phyloP scores from a whole-genome alignment of 2,113 vertebrate species.

The Sorex araneus region DNA sequence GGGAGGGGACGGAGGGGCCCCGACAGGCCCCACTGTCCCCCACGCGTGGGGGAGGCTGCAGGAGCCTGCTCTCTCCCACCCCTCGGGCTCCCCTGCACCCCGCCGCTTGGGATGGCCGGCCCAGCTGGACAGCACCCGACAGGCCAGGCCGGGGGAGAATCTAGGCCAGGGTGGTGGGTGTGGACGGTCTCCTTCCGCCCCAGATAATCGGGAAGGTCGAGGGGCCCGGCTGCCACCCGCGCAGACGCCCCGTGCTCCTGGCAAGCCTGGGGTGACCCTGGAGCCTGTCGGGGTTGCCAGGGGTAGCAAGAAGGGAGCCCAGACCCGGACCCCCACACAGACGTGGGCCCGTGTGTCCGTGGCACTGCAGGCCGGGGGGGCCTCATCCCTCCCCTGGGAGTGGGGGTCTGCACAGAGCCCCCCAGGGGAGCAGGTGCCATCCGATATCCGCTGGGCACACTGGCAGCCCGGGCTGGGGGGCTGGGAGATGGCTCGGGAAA shows the following conservation, averaged over 20 bases:
- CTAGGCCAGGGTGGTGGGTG: slow-evolving; percentile 67
- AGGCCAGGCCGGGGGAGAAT: slow-evolving; percentile 82
- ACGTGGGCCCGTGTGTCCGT: background rate
- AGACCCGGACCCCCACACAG: background rate
- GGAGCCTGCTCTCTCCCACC: no score
- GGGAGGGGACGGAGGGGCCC: slow-evolving; percentile 1
- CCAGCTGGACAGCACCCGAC: slow-evolving; percentile 63
- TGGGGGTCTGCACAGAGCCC: slow-evolving; percentile 14
- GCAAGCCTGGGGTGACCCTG: background rate
- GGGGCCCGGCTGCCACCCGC: background rate
- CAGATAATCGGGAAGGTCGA: slow-evolving; percentile 69
- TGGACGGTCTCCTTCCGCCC: slow-evolving; percentile 25
- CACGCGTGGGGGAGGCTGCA: background rate
- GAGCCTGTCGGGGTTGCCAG: background rate
- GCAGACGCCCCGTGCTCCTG: background rate
- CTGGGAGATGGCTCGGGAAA: slow-evolving; percentile 80
- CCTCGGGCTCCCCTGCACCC: background rate
- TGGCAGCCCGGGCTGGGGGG: slow-evolving; percentile 77
- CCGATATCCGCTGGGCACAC: slow-evolving; percentile 84
- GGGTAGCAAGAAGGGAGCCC: background rate
- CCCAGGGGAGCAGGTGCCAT: slow-evolving; percentile 76
- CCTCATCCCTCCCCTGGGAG: background rate
- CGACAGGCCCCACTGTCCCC: background rate
- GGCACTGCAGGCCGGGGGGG: background rate
- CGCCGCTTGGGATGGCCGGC: slow-evolving; percentile 55